A percentile compares a stretch with the other conserved stretches of the same genome.
Evolutionary conservation across 2,888 invertebrate genomes (phyloP).

Genomic region (Stenurella melanura): DNA sequence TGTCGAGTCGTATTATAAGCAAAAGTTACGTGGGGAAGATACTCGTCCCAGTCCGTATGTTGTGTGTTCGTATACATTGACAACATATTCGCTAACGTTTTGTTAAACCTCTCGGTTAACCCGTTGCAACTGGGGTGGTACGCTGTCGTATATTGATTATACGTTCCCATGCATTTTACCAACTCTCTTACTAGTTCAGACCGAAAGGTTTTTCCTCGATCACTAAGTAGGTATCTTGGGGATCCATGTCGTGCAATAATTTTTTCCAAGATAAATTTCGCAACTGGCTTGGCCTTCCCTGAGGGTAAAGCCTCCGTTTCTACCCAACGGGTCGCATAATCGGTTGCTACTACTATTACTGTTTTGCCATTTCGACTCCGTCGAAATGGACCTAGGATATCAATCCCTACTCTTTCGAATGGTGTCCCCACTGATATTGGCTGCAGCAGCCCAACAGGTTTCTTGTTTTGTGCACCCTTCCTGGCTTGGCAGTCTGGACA

Average conservation of each 20-base stretch:
- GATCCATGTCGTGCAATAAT: constrained; percentile 50
- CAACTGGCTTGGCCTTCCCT: constrained; percentile 53
- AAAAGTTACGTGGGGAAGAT: constrained; percentile 51
- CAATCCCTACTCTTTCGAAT: constrained; percentile 50
- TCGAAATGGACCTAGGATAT: constrained; percentile 19
- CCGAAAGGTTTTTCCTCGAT: constrained; percentile 40
- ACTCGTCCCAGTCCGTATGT: constrained; percentile 31
- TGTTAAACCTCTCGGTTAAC: constrained; percentile 58
- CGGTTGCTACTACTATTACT: too few relatives aligned
- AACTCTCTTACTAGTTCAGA: constrained; percentile 53
- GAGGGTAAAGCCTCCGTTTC: constrained; percentile 51
- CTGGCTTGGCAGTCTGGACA: constrained; percentile 51
- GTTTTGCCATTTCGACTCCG: too few relatives aligned
- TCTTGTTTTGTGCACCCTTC: constrained; percentile 43
- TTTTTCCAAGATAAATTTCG: constrained; percentile 51
- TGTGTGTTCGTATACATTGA: constrained; percentile 47
- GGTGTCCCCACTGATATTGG: constrained; percentile 42
- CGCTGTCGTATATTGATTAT: constrained; percentile 28
- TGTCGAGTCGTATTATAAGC: constrained; percentile 57
- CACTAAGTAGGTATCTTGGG: constrained; percentile 43
- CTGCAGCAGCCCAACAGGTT: constrained; percentile 52
- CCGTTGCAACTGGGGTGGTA: constrained; percentile 30
- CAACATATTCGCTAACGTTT: constrained; percentile 54
- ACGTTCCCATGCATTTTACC: constrained; percentile 52
- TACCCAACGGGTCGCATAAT: constrained; percentile 47